Percentiles rank a stretch among this genome's conserved stretches.
Conservation (phyloP, 2,888 invertebrate species). For the Dascillus cervinus region DNA sequence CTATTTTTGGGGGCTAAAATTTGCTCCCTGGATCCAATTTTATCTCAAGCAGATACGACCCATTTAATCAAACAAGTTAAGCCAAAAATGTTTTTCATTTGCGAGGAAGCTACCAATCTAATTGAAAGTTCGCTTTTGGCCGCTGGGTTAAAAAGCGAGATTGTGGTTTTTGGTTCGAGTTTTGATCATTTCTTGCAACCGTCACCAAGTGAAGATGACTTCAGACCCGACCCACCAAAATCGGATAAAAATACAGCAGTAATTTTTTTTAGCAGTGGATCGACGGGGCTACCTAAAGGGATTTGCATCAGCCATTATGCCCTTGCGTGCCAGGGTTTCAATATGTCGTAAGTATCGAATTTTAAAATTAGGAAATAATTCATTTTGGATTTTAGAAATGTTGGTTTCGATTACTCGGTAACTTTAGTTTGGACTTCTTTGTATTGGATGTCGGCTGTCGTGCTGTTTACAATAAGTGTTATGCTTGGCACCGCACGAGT, state of each 20-base stretch:
- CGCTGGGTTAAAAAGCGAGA: conserved; percentile 8
- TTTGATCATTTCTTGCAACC: conserved; percentile 12
- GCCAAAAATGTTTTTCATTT: conserved; percentile 25
- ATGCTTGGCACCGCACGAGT: conserved; percentile 26
- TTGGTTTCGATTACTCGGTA: no score
- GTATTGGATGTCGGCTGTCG: conserved; percentile 32
- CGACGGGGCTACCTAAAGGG: no score
- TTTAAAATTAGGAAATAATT: no score
- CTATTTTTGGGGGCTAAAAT: conserved; percentile 39
- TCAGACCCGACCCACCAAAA: conserved; percentile 18
- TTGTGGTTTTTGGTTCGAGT: conserved; percentile 18
- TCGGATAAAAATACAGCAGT: conserved; percentile 20
- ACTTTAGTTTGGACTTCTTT: no score
- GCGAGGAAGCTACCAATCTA: conserved; percentile 11
- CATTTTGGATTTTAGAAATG: no score
- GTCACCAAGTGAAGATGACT: conserved; percentile 18
- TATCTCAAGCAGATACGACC: conserved; percentile 19
- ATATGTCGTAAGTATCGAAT: no score
- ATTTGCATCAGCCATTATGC: no score
- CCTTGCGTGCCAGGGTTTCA: no score
- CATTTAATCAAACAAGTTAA: conserved; percentile 21
- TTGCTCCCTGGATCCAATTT: conserved; percentile 25
- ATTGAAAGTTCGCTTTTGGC: conserved; percentile 14
- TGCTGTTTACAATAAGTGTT: conserved; percentile 19
- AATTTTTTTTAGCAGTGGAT: conserved; percentile 32